Percentiles rank a stretch among this genome's conserved stretches.
Conservation (phyloP, 1,140 invertebrate genomes). For the Alviniconcha marisindica region DNA sequence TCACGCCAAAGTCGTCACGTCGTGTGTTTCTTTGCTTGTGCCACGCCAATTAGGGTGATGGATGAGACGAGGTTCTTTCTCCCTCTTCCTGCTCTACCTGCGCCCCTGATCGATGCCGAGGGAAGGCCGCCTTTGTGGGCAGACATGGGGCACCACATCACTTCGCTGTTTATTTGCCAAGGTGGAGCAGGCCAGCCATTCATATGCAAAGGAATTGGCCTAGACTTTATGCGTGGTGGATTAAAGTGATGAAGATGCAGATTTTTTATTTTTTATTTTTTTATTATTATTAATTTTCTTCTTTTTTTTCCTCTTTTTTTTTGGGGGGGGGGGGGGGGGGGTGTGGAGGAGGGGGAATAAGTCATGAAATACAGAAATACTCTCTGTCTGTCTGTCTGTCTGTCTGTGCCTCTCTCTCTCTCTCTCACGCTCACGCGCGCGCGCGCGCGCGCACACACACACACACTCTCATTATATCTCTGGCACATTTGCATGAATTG, state of each 20-base stretch:
- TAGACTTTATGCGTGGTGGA: no score
- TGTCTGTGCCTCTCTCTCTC: no score
- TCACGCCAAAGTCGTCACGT: not conserved
- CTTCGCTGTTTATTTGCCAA: not conserved
- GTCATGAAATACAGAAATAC: not conserved
- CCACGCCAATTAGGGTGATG: conserved; percentile 25
- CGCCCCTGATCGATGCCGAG: conserved; percentile 7
- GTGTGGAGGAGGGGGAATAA: no score
- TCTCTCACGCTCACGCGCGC: not conserved
- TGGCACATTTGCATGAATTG: no score
- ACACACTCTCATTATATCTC: no score
- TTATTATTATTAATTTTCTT: not conserved
- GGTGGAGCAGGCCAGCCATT: no score
- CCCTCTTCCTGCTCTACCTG: not conserved
- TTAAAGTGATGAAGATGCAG: no score
- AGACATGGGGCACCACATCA: not conserved
- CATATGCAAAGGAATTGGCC: no score
- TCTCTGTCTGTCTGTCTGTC: not conserved
- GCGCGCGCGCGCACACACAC: not conserved
- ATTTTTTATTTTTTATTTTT: no score
- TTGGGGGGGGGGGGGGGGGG: no score
- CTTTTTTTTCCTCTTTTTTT: not conserved
- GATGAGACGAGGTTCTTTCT: not conserved
- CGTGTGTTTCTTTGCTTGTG: conserved; percentile 28
- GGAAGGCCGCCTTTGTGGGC: not conserved